Percentiles rank a stretch among this genome's conserved stretches.
phyloP scores from a whole-genome alignment of 64 coral and sea anemone species.

The Anthopleura sola region DNA sequence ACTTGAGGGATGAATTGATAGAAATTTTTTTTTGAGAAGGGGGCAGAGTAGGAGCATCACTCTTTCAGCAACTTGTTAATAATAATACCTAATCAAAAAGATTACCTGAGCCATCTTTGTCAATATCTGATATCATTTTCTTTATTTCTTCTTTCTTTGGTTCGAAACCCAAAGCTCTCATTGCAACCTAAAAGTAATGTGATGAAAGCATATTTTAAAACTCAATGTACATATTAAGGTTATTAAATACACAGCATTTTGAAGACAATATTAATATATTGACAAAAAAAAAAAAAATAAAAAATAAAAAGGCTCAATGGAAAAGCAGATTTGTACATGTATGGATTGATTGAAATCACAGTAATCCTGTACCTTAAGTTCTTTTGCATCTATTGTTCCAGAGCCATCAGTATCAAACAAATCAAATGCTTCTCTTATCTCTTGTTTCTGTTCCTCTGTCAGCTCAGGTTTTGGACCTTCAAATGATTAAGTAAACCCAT shows the following conservation, averaged over 20 bases:
- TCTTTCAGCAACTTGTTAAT: no score
- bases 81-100: neutral
- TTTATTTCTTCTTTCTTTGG: constrained; percentile 99
- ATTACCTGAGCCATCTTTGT: constrained; percentile 99
- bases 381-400: constrained; percentile 99
- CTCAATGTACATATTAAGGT: neutral
- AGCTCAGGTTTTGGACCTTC: constrained; percentile 97
- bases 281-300: no score
- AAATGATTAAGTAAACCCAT: neutral
- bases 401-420: constrained; percentile 99
- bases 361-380: constrained; percentile 78
- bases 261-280: no score
- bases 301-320: no score
- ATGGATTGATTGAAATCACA: neutral
- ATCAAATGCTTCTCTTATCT: constrained; percentile 99
- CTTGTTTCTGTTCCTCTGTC: constrained; percentile 99
- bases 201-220: neutral
- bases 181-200: constrained; percentile 69
- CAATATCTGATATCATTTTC: constrained; percentile 99
- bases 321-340: neutral
- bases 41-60: no score
- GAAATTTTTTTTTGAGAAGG: no score
- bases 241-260: no score
- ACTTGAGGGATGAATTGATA: no score
- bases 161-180: constrained; percentile 99